Evolutionary conservation across 2,797 vertebrate genomes (phyloP), one percentile per base, ranked within the genome.

Genomic region (Alcedo quadribrachys): DNA sequence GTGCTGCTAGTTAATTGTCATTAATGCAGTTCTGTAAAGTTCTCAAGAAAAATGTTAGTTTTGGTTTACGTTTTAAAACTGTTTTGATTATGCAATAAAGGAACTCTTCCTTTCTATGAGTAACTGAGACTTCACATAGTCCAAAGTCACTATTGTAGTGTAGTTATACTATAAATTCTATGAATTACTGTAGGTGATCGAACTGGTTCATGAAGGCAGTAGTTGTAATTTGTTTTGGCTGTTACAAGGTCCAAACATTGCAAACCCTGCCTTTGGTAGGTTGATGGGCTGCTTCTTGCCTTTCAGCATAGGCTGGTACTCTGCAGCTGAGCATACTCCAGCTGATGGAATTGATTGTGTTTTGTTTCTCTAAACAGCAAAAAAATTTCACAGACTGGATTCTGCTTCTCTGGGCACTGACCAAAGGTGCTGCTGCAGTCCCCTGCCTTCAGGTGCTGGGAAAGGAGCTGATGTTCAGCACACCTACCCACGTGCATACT

Each of bases 401-500:
- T 81, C 17, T 66, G 2, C 43, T 78, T 53, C 42, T 50, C 18
- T 73, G 12, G 69, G 43, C 17, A 21, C 16, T 69, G 55, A 25
- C n/a, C 7, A 17, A 25, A 82, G 60, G 60, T 63, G 30, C 18
- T 66, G 61, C 18, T 77, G 46, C n/a, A 40, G 25, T 32, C 8
- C 12, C 28, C 19, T 65, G 42, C 37, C 48, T 35, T n/a, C 30
- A 17, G 37, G 5, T 45, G 14, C 70, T 87, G 2, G 2, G 46
- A 15, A 32, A 5, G 33, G n/a, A 42, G 28, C 9, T n/a, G 43
- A 14, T 40, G 15, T 57, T 81, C 32, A 68, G 70, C 4, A 3
- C 8, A 5, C 1, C 0, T 8, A 27, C 6, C 0, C 6, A 3
- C 35, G 12, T 45, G 14, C 18, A 1, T 46, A 18, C 28, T 58